phyloP scores from a whole-genome alignment of 2,888 invertebrate species.

The Lagria hirta region DNA sequence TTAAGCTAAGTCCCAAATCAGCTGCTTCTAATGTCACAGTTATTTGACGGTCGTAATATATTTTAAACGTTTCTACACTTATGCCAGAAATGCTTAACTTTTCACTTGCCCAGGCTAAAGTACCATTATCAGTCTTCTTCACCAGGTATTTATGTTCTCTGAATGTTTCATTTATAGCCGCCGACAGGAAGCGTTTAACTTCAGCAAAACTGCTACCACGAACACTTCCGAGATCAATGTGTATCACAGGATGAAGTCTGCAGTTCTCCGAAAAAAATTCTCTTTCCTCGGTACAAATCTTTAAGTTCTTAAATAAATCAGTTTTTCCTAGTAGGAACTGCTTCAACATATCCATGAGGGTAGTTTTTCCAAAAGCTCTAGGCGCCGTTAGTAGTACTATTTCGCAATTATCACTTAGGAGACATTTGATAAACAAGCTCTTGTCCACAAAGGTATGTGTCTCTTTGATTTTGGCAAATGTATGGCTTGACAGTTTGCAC shows the following conservation, averaged over 20 bases:
- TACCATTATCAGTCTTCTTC: conserved; percentile 27
- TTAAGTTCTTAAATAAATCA: conserved; percentile 25
- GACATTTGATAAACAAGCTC: conserved; percentile 12
- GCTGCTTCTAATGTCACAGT: conserved; percentile 17
- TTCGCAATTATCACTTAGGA: conserved; percentile 13
- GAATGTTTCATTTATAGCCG: conserved; percentile 23
- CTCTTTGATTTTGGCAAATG: conserved; percentile 12
- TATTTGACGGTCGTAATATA: conserved; percentile 16
- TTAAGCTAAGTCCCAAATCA: conserved; percentile 18
- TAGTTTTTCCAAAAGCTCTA: conserved; percentile 28
- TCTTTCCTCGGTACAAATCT: conserved; percentile 25
- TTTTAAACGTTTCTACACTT: conserved; percentile 14
- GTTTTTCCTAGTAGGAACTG: conserved; percentile 26
- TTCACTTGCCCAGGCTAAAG: conserved; percentile 21
- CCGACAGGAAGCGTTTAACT: conserved; percentile 19
- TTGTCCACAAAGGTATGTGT: conserved; percentile 16
- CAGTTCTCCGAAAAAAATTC: conserved; percentile 27
- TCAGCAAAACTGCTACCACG: conserved; percentile 24
- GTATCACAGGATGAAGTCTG: conserved; percentile 28
- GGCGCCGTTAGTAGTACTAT: conserved; percentile 25
- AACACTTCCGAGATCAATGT: conserved; percentile 26
- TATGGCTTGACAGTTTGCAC: conserved; percentile 13
- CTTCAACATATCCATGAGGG: conserved; percentile 28
- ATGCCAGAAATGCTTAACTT: conserved; percentile 22
- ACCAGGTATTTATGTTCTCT: conserved; percentile 24